A percentile compares a stretch with the other conserved stretches of the same genome.
phyloP scores from a whole-genome alignment of 2,113 vertebrate genomes.

The Lasiurus borealis region DNA sequence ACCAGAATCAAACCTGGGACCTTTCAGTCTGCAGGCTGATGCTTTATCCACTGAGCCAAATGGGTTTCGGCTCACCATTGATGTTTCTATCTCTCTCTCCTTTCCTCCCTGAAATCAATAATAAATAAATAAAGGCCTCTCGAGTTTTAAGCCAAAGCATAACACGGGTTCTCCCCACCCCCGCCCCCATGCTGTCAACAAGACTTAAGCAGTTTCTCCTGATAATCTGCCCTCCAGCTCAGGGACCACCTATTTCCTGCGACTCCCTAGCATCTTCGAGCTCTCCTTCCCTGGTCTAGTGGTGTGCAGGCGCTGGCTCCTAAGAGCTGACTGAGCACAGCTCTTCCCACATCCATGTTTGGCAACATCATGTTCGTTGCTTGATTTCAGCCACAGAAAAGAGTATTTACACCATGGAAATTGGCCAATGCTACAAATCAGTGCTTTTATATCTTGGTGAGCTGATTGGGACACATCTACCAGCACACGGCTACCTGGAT shows the following conservation, averaged over 20 bases:
- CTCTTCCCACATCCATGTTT: background rate
- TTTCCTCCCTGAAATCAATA: too few relatives aligned
- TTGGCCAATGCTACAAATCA: background rate
- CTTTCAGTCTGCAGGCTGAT: too few relatives aligned
- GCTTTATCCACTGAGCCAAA: too few relatives aligned
- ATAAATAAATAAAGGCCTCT: background rate
- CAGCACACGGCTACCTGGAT: background rate
- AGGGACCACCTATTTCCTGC: background rate
- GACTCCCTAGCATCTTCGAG: background rate
- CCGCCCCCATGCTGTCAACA: background rate
- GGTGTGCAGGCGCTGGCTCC: background rate
- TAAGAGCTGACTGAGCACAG: background rate
- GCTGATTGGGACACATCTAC: background rate
- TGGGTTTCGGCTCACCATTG: too few relatives aligned
- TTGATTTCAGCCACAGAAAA: background rate
- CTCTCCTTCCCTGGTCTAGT: background rate
- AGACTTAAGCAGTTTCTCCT: background rate
- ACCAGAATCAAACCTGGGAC: too few relatives aligned
- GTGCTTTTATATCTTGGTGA: slow-evolving; percentile 21
- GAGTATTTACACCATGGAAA: slow-evolving; percentile 10
- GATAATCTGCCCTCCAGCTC: background rate
- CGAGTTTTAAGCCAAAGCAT: background rate
- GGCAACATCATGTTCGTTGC: background rate
- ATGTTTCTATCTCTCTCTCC: too few relatives aligned
- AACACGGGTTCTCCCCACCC: too few relatives aligned